A percentile compares a stretch with the other conserved stretches of the same genome.
phyloP scores from a whole-genome alignment of 2,797 vertebrate genomes.

The Fundulus diaphanus region DNA sequence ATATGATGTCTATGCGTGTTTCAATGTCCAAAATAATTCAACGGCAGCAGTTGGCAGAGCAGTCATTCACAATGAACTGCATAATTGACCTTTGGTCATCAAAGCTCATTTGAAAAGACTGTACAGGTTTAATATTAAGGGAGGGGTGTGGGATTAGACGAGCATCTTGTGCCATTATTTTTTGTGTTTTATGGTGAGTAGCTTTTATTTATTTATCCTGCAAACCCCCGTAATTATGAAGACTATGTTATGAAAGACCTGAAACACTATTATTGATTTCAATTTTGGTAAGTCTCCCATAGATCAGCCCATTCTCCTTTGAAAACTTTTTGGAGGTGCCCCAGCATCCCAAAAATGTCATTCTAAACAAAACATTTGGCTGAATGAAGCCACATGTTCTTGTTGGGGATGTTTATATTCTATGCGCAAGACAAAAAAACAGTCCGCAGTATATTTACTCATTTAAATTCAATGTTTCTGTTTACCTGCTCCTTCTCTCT shows the following conservation, averaged over 20 bases:
- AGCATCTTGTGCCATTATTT: not conserved
- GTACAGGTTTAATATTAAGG: not conserved
- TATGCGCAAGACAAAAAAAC: not conserved
- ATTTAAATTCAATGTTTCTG: slow-evolving; percentile 14
- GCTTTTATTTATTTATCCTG: not conserved
- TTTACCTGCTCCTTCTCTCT: slow-evolving; percentile 33
- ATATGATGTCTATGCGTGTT: too few relatives aligned
- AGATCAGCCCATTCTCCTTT: not conserved
- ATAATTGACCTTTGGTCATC: not conserved
- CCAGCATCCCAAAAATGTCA: not conserved
- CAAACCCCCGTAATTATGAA: too few relatives aligned
- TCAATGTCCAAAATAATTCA: not conserved
- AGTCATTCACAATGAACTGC: too few relatives aligned
- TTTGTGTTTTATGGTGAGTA: not conserved
- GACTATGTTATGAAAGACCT: not conserved
- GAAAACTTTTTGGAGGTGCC: not conserved
- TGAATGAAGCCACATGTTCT: not conserved
- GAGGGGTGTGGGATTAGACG: too few relatives aligned
- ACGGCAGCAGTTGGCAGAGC: too few relatives aligned
- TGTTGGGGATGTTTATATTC: not conserved
- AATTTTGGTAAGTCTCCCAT: not conserved
- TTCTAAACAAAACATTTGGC: not conserved
- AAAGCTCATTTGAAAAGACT: not conserved
- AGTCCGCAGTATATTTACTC: not conserved
- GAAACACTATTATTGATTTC: not conserved